Conservation (phyloP, 2,113 vertebrate genomes). For the Myotis lucifugus region DNA sequence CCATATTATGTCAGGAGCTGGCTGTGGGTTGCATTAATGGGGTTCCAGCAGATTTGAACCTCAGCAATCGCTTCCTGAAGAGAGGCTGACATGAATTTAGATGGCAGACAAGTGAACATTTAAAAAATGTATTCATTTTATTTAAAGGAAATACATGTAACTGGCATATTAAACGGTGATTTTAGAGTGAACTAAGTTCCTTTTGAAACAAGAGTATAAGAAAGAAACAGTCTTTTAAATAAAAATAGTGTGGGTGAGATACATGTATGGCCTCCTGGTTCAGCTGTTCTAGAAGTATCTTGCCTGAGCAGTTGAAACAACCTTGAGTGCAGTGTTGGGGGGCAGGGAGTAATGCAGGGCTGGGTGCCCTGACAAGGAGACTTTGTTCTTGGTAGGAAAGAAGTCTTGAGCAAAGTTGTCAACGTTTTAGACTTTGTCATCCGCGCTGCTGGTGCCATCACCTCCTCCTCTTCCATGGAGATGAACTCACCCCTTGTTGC, state of each 20-base stretch:
- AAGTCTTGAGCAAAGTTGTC: neutral
- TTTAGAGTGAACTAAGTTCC: constrained; percentile 4
- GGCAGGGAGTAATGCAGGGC: neutral
- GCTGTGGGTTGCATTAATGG: too few relatives aligned
- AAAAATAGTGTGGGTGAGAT: neutral
- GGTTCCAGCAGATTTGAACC: too few relatives aligned
- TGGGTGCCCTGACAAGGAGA: neutral
- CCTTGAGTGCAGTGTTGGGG: neutral
- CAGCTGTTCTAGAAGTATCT: neutral
- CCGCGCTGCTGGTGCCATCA: neutral
- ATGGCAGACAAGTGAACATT: neutral
- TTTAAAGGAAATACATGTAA: constrained; percentile 24
- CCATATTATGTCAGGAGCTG: neutral
- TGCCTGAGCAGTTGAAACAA: neutral
- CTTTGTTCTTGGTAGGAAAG: neutral
- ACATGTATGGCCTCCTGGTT: fast-evolving
- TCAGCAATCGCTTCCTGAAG: neutral
- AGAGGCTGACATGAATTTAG: neutral
- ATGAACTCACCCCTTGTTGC: neutral
- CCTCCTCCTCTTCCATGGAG: neutral
- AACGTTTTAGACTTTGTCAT: neutral
- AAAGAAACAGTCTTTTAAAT: constrained; percentile 31
- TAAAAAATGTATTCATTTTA: neutral
- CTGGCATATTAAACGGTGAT: neutral
- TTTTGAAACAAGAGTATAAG: neutral